Conservation (phyloP, 2,113 vertebrate species). For the Orthonyx spaldingii region DNA sequence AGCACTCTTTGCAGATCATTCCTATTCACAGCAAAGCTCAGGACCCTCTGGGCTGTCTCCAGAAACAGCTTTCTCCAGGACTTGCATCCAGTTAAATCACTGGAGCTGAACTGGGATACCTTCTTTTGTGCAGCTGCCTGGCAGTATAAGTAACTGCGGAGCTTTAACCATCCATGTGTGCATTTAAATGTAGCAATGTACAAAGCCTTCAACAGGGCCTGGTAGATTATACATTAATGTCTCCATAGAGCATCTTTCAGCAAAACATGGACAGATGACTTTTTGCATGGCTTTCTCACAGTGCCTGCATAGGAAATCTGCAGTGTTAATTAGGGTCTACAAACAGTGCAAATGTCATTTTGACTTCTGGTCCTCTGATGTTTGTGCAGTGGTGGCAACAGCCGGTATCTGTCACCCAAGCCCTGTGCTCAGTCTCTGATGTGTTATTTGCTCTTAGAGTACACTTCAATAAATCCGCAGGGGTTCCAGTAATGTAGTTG, state of each 20-base stretch:
- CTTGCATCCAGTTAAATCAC: not conserved
- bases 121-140: not conserved
- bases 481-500: not conserved
- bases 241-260: not conserved
- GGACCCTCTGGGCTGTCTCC: not conserved
- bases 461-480: not conserved
- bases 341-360: not conserved
- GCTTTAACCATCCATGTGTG: not conserved
- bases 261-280: not conserved
- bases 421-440: not conserved
- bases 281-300: not conserved
- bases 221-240: not conserved
- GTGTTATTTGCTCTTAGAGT: not conserved
- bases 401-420: not conserved
- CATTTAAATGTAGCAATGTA: not conserved
- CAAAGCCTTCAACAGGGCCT: not conserved
- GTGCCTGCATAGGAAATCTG: not conserved
- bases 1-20: not conserved
- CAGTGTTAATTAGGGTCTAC: not conserved
- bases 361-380: not conserved
- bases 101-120: not conserved
- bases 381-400: not conserved
- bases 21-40: not conserved
- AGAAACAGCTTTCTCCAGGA: not conserved
- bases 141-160: not conserved